Percentiles rank a stretch among this genome's conserved stretches.
Conservation (phyloP, 2,797 vertebrate species). For the Ceryle rudis region DNA sequence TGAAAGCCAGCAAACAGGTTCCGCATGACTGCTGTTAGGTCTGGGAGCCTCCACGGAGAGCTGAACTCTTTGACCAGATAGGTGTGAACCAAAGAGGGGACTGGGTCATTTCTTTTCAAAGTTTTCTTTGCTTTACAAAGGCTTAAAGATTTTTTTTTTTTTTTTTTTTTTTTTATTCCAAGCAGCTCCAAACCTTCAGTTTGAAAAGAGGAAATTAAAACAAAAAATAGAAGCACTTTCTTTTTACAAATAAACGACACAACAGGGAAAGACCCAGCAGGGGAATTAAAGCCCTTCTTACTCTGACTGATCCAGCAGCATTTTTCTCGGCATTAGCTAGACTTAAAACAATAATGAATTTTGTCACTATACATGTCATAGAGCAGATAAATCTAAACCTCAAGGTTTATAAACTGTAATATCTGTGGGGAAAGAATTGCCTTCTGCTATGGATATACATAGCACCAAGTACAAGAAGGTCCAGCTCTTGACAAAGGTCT, state of each 20-base stretch:
- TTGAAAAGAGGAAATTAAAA: slow-evolving; percentile 31
- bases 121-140: slow-evolving; percentile 68
- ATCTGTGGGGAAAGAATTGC: slow-evolving; percentile 58
- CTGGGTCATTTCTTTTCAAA: slow-evolving; percentile 82
- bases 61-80: slow-evolving; percentile 86
- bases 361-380: slow-evolving; percentile 47
- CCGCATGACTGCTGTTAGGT: slow-evolving; percentile 81
- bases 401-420: slow-evolving; percentile 51
- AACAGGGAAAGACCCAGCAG: slow-evolving; percentile 35
- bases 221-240: background rate
- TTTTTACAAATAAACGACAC: slow-evolving; percentile 27
- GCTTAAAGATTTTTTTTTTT: background rate
- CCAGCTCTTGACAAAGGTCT: slow-evolving; percentile 64
- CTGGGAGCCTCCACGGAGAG: slow-evolving; percentile 83
- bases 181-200: background rate
- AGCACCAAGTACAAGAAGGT: slow-evolving; percentile 46
- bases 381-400: slow-evolving; percentile 46
- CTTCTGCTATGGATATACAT: slow-evolving; percentile 44
- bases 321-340: slow-evolving; percentile 52
- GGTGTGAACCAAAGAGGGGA: slow-evolving; percentile 84
- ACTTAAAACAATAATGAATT: slow-evolving; percentile 59
- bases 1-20: slow-evolving; percentile 80
- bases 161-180: background rate
- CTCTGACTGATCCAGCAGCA: slow-evolving; percentile 47
- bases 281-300: slow-evolving; percentile 40